Percentiles rank a stretch among this genome's conserved stretches.
Evolutionary conservation across 2,113 vertebrate genomes (phyloP).

Genomic region (Arizona elegans): DNA sequence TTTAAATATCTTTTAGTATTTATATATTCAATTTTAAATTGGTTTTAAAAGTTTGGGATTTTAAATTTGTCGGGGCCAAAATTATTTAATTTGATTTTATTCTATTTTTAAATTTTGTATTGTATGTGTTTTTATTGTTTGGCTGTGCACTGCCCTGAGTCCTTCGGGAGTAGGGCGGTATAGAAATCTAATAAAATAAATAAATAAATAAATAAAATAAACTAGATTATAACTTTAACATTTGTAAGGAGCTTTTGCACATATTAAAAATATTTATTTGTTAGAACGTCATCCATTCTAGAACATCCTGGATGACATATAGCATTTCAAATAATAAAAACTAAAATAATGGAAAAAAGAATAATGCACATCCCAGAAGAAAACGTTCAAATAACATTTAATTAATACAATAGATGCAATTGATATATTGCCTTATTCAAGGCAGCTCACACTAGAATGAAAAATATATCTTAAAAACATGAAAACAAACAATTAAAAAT

Average conservation of each 20-base stretch:
- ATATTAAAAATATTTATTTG: background rate
- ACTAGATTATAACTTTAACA: background rate
- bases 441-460: background rate
- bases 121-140: too few relatives aligned
- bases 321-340: background rate
- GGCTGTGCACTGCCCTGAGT: too few relatives aligned
- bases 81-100: too few relatives aligned
- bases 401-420: background rate
- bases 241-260: background rate
- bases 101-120: too few relatives aligned
- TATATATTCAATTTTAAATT: too few relatives aligned
- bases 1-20: too few relatives aligned
- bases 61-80: too few relatives aligned
- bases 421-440: background rate
- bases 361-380: background rate
- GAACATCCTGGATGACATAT: background rate
- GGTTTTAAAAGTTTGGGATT: too few relatives aligned
- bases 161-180: too few relatives aligned
- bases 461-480: background rate
- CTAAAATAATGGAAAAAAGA: background rate
- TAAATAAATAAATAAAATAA: too few relatives aligned
- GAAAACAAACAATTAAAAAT: background rate
- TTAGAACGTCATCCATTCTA: background rate
- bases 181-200: too few relatives aligned
- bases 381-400: background rate